Conservation (phyloP, 2,113 vertebrate species). For the Balaeniceps rex region DNA sequence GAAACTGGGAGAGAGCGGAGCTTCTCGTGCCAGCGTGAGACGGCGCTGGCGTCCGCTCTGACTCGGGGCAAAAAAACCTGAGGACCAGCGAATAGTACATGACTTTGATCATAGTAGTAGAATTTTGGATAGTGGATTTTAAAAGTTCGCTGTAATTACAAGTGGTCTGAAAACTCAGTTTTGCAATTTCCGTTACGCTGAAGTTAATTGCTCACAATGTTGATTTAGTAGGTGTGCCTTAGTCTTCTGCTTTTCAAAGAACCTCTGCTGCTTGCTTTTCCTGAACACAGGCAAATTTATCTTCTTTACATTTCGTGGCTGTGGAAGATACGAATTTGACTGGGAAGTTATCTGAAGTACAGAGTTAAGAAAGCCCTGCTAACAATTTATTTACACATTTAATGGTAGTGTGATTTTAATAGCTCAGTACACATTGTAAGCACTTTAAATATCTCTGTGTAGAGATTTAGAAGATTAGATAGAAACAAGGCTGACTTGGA, state of each 20-base stretch:
- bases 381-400: not conserved
- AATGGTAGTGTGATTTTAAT: not conserved
- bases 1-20: not conserved
- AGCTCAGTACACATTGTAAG: not conserved
- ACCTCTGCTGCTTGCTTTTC: not conserved
- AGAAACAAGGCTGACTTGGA: not conserved
- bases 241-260: not conserved
- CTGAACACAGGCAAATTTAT: not conserved
- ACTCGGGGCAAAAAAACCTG: accelerated
- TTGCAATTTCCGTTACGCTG: not conserved
- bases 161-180: not conserved
- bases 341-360: not conserved
- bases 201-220: not conserved
- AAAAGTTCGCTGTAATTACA: not conserved
- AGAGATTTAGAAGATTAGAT: not conserved
- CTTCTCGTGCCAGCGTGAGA: accelerated
- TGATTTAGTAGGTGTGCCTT: not conserved
- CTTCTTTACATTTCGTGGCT: accelerated
- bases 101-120: not conserved
- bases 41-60: accelerated
- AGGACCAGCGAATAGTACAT: not conserved
- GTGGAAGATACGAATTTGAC: not conserved
- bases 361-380: not conserved
- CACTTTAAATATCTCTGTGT: not conserved
- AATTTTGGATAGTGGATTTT: not conserved